Percentiles rank a stretch among this genome's conserved stretches.
Conservation (phyloP, 2,797 vertebrate genomes). For the Microhierax caerulescens region DNA sequence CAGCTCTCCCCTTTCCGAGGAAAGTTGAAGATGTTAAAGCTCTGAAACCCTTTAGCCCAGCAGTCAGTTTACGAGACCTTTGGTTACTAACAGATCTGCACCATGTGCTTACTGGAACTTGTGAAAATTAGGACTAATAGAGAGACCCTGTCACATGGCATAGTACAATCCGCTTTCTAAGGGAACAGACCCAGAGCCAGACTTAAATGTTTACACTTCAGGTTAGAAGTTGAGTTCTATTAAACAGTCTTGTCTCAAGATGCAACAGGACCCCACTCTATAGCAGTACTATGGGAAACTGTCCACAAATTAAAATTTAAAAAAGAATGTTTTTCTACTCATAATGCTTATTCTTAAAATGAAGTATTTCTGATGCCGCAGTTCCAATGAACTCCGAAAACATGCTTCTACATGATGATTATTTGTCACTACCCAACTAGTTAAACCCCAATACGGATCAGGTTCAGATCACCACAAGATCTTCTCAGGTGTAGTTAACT, state of each 20-base stretch:
- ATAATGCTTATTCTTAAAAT: neutral
- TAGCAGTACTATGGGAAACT: neutral
- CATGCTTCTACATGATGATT: accelerated
- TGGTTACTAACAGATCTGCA: neutral
- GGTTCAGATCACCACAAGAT: neutral
- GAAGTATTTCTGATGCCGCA: neutral
- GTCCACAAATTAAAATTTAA: neutral
- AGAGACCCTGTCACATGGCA: neutral
- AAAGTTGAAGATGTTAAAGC: neutral
- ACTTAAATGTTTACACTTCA: neutral
- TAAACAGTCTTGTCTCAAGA: neutral
- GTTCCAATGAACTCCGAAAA: neutral
- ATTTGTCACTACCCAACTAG: neutral
- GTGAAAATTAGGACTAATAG: neutral
- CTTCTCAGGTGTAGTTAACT: neutral
- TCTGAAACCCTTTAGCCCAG: neutral
- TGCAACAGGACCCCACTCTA: neutral
- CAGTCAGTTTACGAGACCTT: neutral
- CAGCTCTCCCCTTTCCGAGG: neutral
- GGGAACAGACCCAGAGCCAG: neutral
- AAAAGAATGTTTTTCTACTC: neutral
- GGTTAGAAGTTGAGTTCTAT: neutral
- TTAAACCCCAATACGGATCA: neutral
- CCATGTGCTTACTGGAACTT: neutral
- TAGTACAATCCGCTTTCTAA: neutral